Evolutionary conservation across 2,888 invertebrate genomes (phyloP), one percentile per base, ranked within the genome.

Genomic region (Fragum whitleyi): DNA sequence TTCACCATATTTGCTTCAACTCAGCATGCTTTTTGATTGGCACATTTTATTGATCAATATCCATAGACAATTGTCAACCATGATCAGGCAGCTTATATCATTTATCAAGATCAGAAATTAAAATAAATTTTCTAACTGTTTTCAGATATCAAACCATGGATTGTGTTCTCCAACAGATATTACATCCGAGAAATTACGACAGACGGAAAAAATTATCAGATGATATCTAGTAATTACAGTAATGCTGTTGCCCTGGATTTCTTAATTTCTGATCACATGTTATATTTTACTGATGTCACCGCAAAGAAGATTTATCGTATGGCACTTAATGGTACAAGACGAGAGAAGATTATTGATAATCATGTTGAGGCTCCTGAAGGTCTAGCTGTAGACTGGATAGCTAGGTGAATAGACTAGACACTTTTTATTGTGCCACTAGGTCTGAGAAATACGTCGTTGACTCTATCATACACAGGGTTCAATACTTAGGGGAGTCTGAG

Each of bases 101-200:
- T 36, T 36, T 3, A 36, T 36, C 5, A 36, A 36, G 32, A 36
- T 36, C 9, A 9, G 32, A 6, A 36, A 36, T 36, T 3, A 36
- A 36, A 36, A 36, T 9, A 36, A 6, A 36, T 36, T 36, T 36
- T 36, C 9, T 3, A 36, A 36, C 9, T 9, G 9, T 36, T 61
- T 72, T 21, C 87, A 92, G 92, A 91, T 62, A 87, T 90, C 3
- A 91, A 93, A 26, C 92, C 94, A 0, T 94, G 94, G 93, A 88
- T 94, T 32, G 88, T 94, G 59, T 94, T 94, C 78, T 93, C 98
- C 19, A 99, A 99, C 93, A 98, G 98, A 92, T 99, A 99, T 94
- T 99, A 99, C 94, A 97, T 99, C 1, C 95, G 99, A 72, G 98
- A 99, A 91, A 97, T 99, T 96, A 97, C 98, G 0, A 95, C 96